Percentiles rank a stretch among this genome's conserved stretches.
Conservation (phyloP, 2,888 invertebrate species). For the Odontomyia ornata region DNA sequence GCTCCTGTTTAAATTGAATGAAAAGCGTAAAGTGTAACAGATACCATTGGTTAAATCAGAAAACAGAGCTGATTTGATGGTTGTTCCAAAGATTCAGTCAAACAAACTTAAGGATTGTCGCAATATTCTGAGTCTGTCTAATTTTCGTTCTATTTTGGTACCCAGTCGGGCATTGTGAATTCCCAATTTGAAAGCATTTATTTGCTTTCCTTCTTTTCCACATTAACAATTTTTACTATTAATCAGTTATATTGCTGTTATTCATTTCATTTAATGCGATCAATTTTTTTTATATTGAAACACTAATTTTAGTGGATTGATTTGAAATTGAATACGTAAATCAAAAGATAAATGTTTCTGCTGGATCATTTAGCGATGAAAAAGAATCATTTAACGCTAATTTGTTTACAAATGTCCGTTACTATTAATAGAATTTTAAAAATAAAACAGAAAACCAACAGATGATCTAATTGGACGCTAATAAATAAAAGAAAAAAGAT, state of each 20-base stretch:
- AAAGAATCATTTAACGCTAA: too few relatives aligned
- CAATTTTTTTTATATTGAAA: conserved; percentile 6
- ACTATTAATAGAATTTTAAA: neutral
- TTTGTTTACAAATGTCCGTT: too few relatives aligned
- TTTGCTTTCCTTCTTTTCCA: neutral
- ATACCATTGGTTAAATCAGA: too few relatives aligned
- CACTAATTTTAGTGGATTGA: too few relatives aligned
- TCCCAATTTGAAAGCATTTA: neutral
- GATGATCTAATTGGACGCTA: neutral
- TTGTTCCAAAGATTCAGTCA: neutral
- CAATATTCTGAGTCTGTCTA: too few relatives aligned
- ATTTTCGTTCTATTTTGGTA: conserved; percentile 3
- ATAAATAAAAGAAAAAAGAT: neutral
- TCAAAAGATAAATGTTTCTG: neutral
- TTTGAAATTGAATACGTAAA: neutral
- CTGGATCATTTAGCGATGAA: too few relatives aligned
- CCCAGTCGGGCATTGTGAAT: neutral
- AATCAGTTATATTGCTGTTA: neutral
- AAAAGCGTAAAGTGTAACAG: too few relatives aligned
- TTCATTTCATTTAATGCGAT: neutral
- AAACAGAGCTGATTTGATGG: too few relatives aligned
- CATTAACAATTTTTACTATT: neutral
- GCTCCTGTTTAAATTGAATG: too few relatives aligned
- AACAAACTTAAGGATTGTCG: neutral
- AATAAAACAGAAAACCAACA: neutral